phyloP scores from a whole-genome alignment of 2,113 vertebrate species.

The Phainopepla nitens region DNA sequence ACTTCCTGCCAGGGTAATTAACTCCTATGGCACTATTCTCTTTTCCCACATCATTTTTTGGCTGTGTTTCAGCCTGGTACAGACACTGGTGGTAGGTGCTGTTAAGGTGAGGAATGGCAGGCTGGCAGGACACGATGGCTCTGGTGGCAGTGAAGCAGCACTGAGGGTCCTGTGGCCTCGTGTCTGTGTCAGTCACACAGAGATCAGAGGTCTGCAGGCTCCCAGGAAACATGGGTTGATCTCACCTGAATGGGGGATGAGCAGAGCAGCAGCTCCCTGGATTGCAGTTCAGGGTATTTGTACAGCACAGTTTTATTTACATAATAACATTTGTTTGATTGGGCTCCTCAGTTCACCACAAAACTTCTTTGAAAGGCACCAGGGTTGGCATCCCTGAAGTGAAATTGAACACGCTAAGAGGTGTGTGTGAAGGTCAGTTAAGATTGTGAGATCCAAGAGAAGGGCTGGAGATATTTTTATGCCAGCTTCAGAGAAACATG shows the following conservation, averaged over 20 bases:
- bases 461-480: neutral
- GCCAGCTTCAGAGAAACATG: neutral
- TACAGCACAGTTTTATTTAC: neutral
- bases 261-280: neutral
- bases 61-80: neutral
- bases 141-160: neutral
- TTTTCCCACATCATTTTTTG: neutral
- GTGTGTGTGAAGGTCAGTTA: rapidly evolving
- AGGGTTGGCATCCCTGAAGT: neutral
- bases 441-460: neutral
- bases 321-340: neutral
- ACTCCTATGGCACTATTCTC: neutral
- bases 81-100: neutral
- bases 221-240: neutral
- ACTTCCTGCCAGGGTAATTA: neutral
- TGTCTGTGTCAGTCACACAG: neutral
- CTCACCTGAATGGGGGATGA: neutral
- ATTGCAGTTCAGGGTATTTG: neutral
- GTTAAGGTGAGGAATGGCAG: neutral
- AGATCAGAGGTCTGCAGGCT: neutral
- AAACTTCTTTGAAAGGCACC: neutral
- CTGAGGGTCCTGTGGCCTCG: neutral
- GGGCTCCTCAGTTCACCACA: neutral
- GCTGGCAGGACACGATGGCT: neutral
- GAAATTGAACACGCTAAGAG: neutral